phyloP scores from a whole-genome alignment of 2,888 invertebrate species.

The Hypselothyrea guttata region DNA sequence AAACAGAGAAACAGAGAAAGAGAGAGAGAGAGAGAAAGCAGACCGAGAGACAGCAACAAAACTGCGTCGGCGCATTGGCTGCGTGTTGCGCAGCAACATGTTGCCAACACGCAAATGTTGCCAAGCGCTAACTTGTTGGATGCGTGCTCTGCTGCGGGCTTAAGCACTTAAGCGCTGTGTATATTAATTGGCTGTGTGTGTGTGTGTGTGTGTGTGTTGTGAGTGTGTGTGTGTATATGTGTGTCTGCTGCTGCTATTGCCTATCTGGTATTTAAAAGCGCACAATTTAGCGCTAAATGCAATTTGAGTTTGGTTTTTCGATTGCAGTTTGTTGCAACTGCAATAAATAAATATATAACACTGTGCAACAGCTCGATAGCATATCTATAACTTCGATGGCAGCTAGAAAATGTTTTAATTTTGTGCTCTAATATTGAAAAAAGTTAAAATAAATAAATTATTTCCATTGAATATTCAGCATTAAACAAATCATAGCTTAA shows the following conservation, averaged over 20 bases:
- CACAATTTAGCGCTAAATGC: conserved; percentile 13
- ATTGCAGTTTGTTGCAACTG: conserved; percentile 3
- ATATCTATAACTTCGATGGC: too few species aligned
- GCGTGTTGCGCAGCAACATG: conserved; percentile 44
- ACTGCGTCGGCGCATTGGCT: conserved; percentile 58
- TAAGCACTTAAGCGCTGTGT: neutral
- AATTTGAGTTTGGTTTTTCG: too few species aligned
- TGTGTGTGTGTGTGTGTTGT: neutral
- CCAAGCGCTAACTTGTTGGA: conserved; percentile 69
- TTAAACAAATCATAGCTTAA: too few species aligned
- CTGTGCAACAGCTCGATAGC: too few species aligned
- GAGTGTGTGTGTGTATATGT: conserved; percentile 11
- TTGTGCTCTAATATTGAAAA: too few species aligned
- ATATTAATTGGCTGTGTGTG: neutral
- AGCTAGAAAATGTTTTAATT: too few species aligned
- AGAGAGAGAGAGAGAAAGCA: neutral
- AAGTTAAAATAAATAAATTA: too few species aligned
- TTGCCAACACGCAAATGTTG: conserved; percentile 59
- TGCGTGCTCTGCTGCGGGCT: conserved; percentile 33
- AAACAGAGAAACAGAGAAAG: conserved; percentile 13
- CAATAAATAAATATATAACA: too few species aligned
- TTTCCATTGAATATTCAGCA: too few species aligned
- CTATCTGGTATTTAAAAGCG: conserved; percentile 36
- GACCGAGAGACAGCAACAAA: neutral
- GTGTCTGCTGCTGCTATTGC: conserved; percentile 18